These are phyloP conservation scores for Vandiemenella viatica DNA, from an alignment of 2,888 invertebrate genomes.

Conservation along the genomic window DNA sequence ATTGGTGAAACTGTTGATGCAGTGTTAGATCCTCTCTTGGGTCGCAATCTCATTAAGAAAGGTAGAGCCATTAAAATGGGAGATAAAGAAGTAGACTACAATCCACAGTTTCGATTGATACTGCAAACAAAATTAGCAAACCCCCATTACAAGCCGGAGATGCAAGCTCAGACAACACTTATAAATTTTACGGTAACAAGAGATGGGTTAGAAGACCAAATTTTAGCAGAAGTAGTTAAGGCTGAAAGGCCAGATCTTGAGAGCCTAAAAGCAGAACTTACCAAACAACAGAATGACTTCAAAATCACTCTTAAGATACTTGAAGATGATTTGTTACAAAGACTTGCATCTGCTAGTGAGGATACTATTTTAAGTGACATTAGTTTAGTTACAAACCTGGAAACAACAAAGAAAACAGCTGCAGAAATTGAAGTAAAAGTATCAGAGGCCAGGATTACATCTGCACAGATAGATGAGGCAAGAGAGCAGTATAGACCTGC, in stretches of 20 bases:
- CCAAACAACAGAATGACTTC: constrained; percentile 85
- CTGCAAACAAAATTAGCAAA: constrained; percentile 88
- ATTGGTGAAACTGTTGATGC: constrained; percentile 82
- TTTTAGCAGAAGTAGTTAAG: constrained; percentile 88
- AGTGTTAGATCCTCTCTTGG: constrained; percentile 75
- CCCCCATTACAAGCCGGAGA: constrained; percentile 91
- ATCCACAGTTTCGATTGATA: constrained; percentile 65
- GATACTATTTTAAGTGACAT: constrained; percentile 85
- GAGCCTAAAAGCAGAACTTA: constrained; percentile 60
- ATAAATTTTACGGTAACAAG: constrained; percentile 91
- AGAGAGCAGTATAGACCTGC: constrained; percentile 77
- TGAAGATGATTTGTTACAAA: constrained; percentile 79
- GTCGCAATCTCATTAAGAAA: constrained; percentile 75
- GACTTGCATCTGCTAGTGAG: constrained; percentile 79
- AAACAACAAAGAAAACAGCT: constrained; percentile 84
- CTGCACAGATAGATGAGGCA: constrained; percentile 79
- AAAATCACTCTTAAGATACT: constrained; percentile 78
- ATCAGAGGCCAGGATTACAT: constrained; percentile 69
- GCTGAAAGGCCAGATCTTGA: constrained; percentile 86
- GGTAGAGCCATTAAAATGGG: constrained; percentile 72
- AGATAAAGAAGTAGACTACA: constrained; percentile 82
- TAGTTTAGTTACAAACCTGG: constrained; percentile 78
- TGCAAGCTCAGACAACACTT: constrained; percentile 88
- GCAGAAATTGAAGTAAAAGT: constrained; percentile 80
- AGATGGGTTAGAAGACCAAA: constrained; percentile 85